A percentile compares a stretch with the other conserved stretches of the same genome.
Evolutionary conservation across 1,140 invertebrate species (phyloP).

Genomic region (Philotrypesis tridentata): DNA sequence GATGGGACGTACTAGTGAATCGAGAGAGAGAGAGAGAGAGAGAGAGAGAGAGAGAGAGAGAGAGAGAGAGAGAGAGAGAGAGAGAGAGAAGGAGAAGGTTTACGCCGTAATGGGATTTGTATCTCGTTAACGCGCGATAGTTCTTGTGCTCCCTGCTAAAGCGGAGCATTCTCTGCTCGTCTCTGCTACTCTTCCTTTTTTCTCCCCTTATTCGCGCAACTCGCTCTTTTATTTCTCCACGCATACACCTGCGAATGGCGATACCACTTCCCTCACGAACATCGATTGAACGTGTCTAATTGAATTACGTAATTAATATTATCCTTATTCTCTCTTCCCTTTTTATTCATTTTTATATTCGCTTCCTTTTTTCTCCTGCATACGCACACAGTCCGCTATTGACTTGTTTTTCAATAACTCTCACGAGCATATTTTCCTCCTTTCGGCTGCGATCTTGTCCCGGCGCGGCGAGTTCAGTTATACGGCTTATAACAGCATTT

Average conservation of each 20-base stretch:
- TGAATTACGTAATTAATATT: constrained; percentile 68
- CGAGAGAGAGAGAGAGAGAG: constrained; percentile 66
- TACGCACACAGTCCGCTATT: too few relatives aligned
- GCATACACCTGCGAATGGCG: constrained; percentile 48
- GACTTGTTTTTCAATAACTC: not conserved
- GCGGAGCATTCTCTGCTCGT: constrained; percentile 13
- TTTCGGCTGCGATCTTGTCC: not conserved
- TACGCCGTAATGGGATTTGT: constrained; percentile 74
- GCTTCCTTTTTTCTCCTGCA: not conserved
- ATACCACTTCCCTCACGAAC: constrained; percentile 47
- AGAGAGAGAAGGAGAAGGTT: constrained; percentile 67
- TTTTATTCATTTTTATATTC: not conserved
- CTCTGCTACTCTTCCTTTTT: constrained; percentile 35
- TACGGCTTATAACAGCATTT: not conserved
- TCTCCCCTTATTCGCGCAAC: constrained; percentile 8
- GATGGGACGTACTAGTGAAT: constrained; percentile 69
- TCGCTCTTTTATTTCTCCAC: not conserved
- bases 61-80: constrained; percentile 54
- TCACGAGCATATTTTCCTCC: not conserved
- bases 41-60: constrained; percentile 58
- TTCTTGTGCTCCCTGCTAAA: constrained; percentile 68
- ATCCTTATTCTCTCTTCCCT: not conserved
- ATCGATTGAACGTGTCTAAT: constrained; percentile 70
- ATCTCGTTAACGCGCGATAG: constrained; percentile 74
- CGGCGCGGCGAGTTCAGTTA: not conserved